Conservation (phyloP, 2,113 vertebrate species). For the Sula dactylatra region DNA sequence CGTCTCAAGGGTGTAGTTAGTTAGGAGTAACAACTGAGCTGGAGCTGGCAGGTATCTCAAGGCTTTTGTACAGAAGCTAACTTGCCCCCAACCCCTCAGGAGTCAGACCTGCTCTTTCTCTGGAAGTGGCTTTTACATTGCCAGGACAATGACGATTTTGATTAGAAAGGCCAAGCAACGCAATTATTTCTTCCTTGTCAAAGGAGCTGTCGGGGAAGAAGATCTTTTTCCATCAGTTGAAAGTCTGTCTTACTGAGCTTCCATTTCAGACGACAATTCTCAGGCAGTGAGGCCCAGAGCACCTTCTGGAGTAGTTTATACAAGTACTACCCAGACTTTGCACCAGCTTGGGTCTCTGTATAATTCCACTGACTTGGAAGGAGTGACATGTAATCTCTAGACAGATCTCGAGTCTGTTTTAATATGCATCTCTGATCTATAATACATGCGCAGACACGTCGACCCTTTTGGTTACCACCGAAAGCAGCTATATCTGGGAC, state of each 20-base stretch:
- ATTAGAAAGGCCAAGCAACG: neutral
- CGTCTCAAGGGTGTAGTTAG: constrained; percentile 6
- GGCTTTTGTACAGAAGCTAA: neutral
- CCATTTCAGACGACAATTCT: neutral
- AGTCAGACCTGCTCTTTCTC: neutral
- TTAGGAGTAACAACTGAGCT: neutral
- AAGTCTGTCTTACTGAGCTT: neutral
- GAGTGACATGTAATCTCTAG: neutral
- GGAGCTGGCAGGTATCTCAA: neutral
- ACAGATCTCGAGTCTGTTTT: neutral
- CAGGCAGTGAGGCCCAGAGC: neutral
- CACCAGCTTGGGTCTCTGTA: neutral
- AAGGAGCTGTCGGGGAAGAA: neutral
- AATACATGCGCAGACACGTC: neutral
- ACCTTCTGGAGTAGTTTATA: neutral
- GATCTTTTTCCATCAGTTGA: neutral
- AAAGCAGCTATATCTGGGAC: neutral
- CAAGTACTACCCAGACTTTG: neutral
- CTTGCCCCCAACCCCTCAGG: neutral
- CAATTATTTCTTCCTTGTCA: neutral
- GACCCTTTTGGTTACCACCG: neutral
- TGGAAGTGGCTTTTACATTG: neutral
- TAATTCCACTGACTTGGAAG: neutral
- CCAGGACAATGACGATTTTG: neutral
- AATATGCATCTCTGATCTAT: neutral